Base-by-base conservation (phyloP, 2,888 invertebrate species). In the Amiota minor region DNA sequence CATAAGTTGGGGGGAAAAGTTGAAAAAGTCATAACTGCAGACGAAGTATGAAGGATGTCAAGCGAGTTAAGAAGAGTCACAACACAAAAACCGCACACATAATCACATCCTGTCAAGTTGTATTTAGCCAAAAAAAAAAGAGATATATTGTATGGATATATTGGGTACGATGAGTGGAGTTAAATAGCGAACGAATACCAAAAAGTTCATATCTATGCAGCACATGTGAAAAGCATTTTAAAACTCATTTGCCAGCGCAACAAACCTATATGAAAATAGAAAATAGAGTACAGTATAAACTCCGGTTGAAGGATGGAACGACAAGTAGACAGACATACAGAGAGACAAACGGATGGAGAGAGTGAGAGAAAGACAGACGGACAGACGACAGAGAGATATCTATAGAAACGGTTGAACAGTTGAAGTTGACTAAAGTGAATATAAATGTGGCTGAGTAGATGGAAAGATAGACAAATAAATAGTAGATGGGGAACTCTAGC, bases 171-270 rank as follows among this genome's bases (percentile, higher is more conserved):
- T 35, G 35, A 35, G 18, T 35, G 1, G 23, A 12, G 14, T n/a
- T 1, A 14, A 35, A 35, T n/a, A 62, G 18, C 6, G n/a, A 62
- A 35, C 6, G 35, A 20, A 8, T 9, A 62, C 65, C 65, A 46
- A 65, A 59, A 49, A 68, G 53, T 68, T 68, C 67, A 68, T 68
- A 68, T 68, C 50, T 68, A 11, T 68, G 67, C 46, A 47, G 8
- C 9, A 45, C 12, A 53, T 68, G 53, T 53, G 67, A 68, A 67
- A 20, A 16, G 47, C 49, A 65, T 65, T 65, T 65, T 49, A 71
- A 78, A 82, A 80, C 79, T 77, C 81, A 83, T 79, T 76, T 76
- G 75, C 65, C 72, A 72, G 61, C 10, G 46, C 46, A 65, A 49
- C 35, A 18, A 35, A 35, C 35, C 35, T 35, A 35, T 35, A 35